phyloP scores from a whole-genome alignment of 1,140 invertebrate species.

The Meteorus sp. region DNA sequence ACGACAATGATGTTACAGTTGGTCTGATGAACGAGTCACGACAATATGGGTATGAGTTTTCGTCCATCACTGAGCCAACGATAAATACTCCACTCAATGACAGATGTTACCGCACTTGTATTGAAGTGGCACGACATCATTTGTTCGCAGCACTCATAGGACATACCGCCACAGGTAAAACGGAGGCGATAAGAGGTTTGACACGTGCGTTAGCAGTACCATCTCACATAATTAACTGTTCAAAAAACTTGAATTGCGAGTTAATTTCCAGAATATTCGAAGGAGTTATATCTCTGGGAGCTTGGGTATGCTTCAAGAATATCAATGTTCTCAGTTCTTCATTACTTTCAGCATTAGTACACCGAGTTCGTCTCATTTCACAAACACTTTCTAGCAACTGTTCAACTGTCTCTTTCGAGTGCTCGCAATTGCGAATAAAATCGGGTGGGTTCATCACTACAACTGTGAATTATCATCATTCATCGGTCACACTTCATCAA shows the following conservation, averaged over 20 bases:
- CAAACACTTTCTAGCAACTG: conserved; percentile 59
- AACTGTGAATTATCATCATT: conserved; percentile 66
- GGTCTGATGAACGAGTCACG: conserved; percentile 77
- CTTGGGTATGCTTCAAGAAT: conserved; percentile 75
- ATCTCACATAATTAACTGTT: conserved; percentile 70
- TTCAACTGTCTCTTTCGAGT: conserved; percentile 64
- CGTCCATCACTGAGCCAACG: conserved; percentile 79
- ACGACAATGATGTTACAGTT: conserved; percentile 73
- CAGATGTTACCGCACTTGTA: conserved; percentile 87
- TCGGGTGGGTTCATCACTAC: conserved; percentile 66
- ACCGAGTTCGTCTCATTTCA: conserved; percentile 60
- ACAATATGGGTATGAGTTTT: conserved; percentile 81
- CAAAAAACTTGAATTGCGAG: conserved; percentile 65
- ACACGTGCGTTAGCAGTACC: conserved; percentile 68
- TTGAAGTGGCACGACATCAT: conserved; percentile 74
- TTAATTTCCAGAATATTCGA: conserved; percentile 65
- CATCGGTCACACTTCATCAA: conserved; percentile 51
- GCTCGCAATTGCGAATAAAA: conserved; percentile 63
- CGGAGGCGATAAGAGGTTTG: conserved; percentile 71
- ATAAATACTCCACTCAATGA: conserved; percentile 89
- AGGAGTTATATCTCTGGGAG: conserved; percentile 68
- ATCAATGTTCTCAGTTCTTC: conserved; percentile 67
- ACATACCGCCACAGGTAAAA: conserved; percentile 70
- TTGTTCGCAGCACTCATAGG: conserved; percentile 68
- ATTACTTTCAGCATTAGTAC: conserved; percentile 58